Evolutionary conservation across 2,888 invertebrate genomes (phyloP), one percentile per base, ranked within the genome.

Genomic region (Nomada goodeniana): DNA sequence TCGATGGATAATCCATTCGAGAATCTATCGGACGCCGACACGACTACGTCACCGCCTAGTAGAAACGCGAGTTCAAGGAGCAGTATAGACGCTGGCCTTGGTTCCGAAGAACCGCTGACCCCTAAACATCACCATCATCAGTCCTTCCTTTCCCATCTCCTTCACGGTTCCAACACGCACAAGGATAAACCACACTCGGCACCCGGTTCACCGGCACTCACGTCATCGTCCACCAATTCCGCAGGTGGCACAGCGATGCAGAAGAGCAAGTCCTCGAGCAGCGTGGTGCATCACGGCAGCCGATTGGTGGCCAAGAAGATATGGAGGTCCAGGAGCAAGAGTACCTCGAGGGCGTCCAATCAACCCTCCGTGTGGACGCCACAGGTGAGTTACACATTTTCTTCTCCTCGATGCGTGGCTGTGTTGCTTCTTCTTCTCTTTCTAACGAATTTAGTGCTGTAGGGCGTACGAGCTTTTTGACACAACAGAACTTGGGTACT

Each of bases 191-290:
- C 95, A 69, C 94, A 95, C 80, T 95, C 95, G 77, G 94, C 94
- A 64, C 94, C 95, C 50, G 94, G 94, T 81, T 95, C 95, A n/a
- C 95, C 95, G 81, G 94, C 94, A 90, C 94, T 95, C 91, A 94
- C 94, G 57, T 92, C 95, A 75, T 90, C 93, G 29, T 93, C 95
- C 80, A 86, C 91, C 77, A 92, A 92, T 91, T 93, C 95, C 91
- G 94, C 95, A 94, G 96, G 96, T 94, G 94, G 94, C 90, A 93
- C 94, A 91, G 96, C 96, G 93, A 98, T 98, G 98, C 97, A 98
- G 96, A 98, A 98, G 95, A 98, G 97, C 91, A 97, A 98, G 94
- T 97, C 97, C 44, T 97, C 97, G 88, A 97, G 97, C 92, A 97
- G 97, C 94, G 97, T 98, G 93, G 97, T 97, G 93, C 97, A 97